These are phyloP conservation scores for Magallana angulata DNA, from an alignment of 1,140 invertebrate species.

Conservation along the genomic window DNA sequence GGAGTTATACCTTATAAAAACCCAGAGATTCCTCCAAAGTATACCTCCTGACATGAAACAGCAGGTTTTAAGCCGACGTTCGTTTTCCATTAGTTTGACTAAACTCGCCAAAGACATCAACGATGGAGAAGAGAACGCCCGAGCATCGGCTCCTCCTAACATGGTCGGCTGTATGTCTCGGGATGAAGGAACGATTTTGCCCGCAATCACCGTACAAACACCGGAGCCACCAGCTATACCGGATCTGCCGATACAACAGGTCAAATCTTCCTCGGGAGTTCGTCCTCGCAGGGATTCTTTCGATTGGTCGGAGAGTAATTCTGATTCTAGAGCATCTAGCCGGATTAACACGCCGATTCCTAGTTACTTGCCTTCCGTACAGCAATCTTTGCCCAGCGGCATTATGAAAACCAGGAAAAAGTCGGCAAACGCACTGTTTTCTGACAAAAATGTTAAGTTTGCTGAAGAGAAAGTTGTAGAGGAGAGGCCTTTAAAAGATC, in stretches of 20 bases:
- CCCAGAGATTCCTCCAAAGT: constrained; percentile 17
- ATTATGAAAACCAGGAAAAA: constrained; percentile 32
- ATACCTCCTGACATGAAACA: neutral
- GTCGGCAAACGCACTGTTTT: neutral
- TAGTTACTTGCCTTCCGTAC: constrained; percentile 25
- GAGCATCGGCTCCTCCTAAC: constrained; percentile 22
- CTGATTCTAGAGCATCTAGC: neutral
- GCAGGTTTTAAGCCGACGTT: constrained; percentile 24
- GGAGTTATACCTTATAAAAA: constrained; percentile 36
- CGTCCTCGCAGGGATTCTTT: neutral
- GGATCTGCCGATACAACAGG: neutral
- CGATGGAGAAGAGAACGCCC: neutral
- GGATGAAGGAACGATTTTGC: neutral
- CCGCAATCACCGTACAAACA: neutral
- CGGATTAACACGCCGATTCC: constrained; percentile 38
- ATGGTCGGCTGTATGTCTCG: neutral
- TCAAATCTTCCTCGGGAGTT: neutral
- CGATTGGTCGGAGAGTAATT: no score
- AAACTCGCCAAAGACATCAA: constrained; percentile 43
- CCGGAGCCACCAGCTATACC: neutral
- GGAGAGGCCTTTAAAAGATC: neutral
- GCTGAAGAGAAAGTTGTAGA: neutral
- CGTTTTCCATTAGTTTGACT: constrained; percentile 46
- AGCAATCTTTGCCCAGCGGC: constrained; percentile 5
- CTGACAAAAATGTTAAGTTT: constrained; percentile 23